Base-by-base conservation (phyloP, 2,888 invertebrate species). In the Plebejus melissa region DNA sequence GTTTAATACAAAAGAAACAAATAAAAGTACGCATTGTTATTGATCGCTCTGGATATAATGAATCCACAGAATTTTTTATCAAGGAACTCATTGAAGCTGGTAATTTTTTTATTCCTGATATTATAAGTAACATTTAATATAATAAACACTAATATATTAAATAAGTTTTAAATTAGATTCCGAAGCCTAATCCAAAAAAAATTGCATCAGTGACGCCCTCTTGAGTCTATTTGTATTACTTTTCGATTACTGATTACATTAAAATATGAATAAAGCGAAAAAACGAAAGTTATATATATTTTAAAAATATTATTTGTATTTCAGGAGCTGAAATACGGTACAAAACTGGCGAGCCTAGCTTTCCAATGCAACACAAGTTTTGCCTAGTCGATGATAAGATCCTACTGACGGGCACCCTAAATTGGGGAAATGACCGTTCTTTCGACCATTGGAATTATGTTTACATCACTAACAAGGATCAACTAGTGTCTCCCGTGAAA, bases 361-460 rank as follows among this genome's bases (percentile, higher is more conserved):
- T 84, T 81, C 86, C 83, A 76, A 96, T 97, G 96, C 97, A 97
- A 84, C 97, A 97, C 86, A 97, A 97, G 87, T 97, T 96, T 89
- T 95, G 94, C 74, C 85, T 97, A 76, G 88, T 97, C 65, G 97
- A 97, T 83, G 88, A 90, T 78, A 85, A 86, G 79, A 85, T 95
- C 74, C 86, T 97, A 11, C 94, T 97, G 82, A 95, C 94, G 76
- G 97, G 97, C 60, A 96, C 96, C 46, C 94, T 96, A 79, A 97
- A 97, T 86, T 97, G 97, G 96, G 97, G 97, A 16, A 90, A 94
- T 82, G 94, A 95, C 82, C 96, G 95, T 58, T 94, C 96, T 77
- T 94, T 94, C 77, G 96, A 96, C 76, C 96, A 96, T 84, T 95
- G 94, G 90, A 97, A 97, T 84, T 96, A 96, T 82, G 90, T 96